Evolutionary conservation across 2,797 vertebrate species (phyloP), one percentile per base, ranked within the genome.

Genomic region (Craterocephalus amniculus): DNA sequence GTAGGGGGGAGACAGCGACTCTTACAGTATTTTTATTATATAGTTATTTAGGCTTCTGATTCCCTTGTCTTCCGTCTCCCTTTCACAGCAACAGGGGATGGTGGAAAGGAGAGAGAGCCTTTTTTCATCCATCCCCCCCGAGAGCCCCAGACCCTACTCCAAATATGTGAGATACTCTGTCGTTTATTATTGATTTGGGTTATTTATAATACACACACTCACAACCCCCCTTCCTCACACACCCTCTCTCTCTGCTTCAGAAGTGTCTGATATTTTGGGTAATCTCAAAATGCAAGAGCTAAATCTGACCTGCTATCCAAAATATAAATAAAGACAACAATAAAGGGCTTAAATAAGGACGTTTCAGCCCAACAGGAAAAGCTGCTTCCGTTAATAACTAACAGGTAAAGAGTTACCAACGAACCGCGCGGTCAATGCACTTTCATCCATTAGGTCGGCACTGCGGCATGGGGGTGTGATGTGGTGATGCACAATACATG

Each of bases 151-250:
- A 87, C 69, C 45, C 48, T 72, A 89, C 85, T 92, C 88, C 80
- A 92, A 91, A 92, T 91, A 90, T 89, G 89, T 91, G 82, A 92
- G 92, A 88, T 91, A 88, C 79, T 38, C 66, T 86, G 88, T 93
- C 86, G 79, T 94, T 91, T 89, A 92, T 94, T 94, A 95, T 94
- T 95, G 91, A 95, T 94, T 92, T 52, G 79, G 76, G 87, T 91
- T 93, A 91, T 94, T 94, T 94, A 94, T 93, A 93, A 93, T 91
- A 89, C 87, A 85, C 79, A 66, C 73, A 45, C 49, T 48, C 26
- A 18, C 22, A 65, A 51, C 43, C 72, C 52, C 67, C 67, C 54
- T 12, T 9, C 10, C 13, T 31, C 22, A 38, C 49, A 36, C 49
- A 6, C 55, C 24, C 31, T 18, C 32, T 32, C 31, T 48, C 56